Base-by-base conservation (phyloP, 2,113 vertebrate genomes). In the Corythornis vintsioides region DNA sequence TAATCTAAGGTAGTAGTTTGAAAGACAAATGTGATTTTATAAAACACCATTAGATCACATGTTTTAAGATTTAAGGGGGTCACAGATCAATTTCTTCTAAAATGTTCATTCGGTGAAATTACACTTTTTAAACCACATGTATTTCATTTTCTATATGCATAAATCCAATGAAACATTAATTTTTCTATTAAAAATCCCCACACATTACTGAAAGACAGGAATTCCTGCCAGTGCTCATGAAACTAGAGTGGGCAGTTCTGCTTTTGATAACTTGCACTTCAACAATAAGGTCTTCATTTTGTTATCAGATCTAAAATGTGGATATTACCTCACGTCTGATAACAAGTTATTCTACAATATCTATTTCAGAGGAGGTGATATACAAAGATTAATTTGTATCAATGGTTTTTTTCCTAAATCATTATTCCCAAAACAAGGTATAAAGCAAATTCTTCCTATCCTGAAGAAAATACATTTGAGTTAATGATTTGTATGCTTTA, bases 101-200 rank as follows among this genome's bases (percentile, higher is more conserved):
- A 91, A 75, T 79, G 76, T 71, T 89, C 77, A 47, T 85, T 91
- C 84, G 45, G 29, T 61, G 53, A 77, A 90, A 93, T 83, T 78
- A 86, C 2, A 31, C 35, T 43, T 84, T 90, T 96, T 52, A 93
- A 90, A 88, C 40, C 42, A 88, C 64, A 66, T 78, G 79, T 78
- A 80, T 90, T 91, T 89, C 74, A 89, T 63, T 67, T 50, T 69
- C 75, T 21, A 47, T n/a, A 48, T 88, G 61, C 28, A 74, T 88
- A 90, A 87, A 84, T 90, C 45, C 45, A 94, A 74, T 61, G 64
- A 91, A 94, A 92, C 81, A 79, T 88, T 88, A 60, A 42, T 83
- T 94, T 78, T 83, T 67, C 74, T 45, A 85, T 71, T 92, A 48
- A 86, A 88, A 5, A 2, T 2, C 5, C 5, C 57, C 15, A 6